Percentiles rank a stretch among this genome's conserved stretches.
Conservation (phyloP, 2,797 vertebrate species). For the Strix occidentalis region DNA sequence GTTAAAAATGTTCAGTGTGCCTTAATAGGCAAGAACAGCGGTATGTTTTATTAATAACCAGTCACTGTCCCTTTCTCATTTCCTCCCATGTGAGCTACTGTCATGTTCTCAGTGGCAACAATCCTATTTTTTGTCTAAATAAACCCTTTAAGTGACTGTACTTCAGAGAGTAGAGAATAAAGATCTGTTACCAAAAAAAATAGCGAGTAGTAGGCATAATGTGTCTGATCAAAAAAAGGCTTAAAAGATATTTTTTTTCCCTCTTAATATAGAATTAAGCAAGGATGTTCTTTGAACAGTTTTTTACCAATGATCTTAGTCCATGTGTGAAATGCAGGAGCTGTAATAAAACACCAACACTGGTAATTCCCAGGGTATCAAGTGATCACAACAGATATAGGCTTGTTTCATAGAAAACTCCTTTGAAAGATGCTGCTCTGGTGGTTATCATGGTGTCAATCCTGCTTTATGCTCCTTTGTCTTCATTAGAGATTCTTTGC, state of each 20-base stretch:
- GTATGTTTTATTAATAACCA: background rate
- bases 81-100: background rate
- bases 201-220: background rate
- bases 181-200: background rate
- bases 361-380: background rate
- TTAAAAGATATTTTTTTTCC: background rate
- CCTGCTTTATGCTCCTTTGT: background rate
- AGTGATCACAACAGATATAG: background rate
- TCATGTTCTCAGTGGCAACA: background rate
- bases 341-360: background rate
- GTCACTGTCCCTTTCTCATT: background rate
- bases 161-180: background rate
- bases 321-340: background rate
- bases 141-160: background rate
- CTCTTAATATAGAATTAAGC: background rate
- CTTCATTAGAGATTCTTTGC: background rate
- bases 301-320: background rate
- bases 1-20: background rate
- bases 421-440: background rate
- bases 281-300: background rate
- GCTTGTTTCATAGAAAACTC: background rate
- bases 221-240: background rate
- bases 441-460: background rate
- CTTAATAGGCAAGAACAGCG: background rate
- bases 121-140: background rate